Conservation (phyloP, 2,113 vertebrate species). For the Phaethornis superciliosus region DNA sequence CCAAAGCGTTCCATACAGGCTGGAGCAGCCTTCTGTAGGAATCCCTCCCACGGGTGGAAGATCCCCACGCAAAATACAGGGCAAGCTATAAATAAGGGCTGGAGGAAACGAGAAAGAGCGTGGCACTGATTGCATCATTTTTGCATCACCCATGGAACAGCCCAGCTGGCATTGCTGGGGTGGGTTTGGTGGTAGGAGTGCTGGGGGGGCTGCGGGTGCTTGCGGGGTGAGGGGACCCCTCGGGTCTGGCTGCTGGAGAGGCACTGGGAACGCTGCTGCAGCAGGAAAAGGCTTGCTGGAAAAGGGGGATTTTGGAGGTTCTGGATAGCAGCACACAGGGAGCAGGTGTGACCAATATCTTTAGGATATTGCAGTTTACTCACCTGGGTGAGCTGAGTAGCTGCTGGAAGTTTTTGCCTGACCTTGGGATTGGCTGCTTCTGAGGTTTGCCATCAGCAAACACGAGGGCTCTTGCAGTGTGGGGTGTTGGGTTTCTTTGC, state of each 20-base stretch:
- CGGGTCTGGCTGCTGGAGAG: neutral
- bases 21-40: neutral
- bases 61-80: neutral
- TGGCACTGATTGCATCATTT: neutral
- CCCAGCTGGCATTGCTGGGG: fast-evolving
- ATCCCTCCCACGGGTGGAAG: neutral
- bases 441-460: neutral
- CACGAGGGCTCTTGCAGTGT: neutral
- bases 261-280: neutral
- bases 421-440: neutral
- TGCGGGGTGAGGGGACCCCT: neutral
- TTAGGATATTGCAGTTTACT: neutral
- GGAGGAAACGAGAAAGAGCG: neutral
- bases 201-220: neutral
- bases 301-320: neutral
- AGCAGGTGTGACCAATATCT: neutral
- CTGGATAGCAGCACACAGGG: fast-evolving
- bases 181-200: neutral
- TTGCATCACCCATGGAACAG: fast-evolving
- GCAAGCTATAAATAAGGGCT: neutral
- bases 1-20: neutral
- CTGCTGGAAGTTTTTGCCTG: neutral
- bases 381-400: neutral
- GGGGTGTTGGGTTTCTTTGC: neutral
- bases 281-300: neutral